Evolutionary conservation across 2,888 invertebrate species (phyloP).

Genomic region (Amaurobius ferox): DNA sequence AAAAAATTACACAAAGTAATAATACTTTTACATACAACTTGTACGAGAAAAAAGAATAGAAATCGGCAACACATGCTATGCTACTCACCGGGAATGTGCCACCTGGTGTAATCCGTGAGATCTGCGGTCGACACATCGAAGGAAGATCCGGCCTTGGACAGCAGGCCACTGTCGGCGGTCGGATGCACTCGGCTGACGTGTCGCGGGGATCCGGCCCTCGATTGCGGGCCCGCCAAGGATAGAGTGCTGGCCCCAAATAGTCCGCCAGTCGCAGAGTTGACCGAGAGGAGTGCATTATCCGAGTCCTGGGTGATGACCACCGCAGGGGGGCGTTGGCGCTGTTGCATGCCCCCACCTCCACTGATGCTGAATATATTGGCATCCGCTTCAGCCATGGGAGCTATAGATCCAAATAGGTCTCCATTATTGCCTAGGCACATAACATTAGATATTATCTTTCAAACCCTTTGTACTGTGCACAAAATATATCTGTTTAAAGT

Average conservation of each 20-base stretch:
- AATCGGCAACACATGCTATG: too few species aligned
- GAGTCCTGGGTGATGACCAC: conserved; percentile 71
- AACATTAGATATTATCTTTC: too few species aligned
- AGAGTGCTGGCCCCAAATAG: conserved; percentile 47
- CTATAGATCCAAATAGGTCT: too few species aligned
- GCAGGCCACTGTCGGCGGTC: conserved; percentile 32
- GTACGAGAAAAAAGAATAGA: too few species aligned
- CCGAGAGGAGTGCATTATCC: conserved; percentile 38
- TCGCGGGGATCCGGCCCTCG: conserved; percentile 53
- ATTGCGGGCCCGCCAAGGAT: conserved; percentile 43
- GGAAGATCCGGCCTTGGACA: conserved; percentile 45
- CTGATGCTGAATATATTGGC: conserved; percentile 62
- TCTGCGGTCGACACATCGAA: not conserved
- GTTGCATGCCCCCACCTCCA: conserved; percentile 42
- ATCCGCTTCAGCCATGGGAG: conserved; percentile 57
- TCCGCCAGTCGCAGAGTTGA: conserved; percentile 42
- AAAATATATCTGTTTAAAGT: too few species aligned
- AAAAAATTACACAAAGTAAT: too few species aligned
- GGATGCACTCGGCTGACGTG: conserved; percentile 58
- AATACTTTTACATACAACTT: too few species aligned
- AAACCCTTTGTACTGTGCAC: too few species aligned
- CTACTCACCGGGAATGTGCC: conserved; percentile 1
- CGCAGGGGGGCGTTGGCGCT: conserved; percentile 56
- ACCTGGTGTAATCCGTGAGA: not conserved
- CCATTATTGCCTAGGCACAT: too few species aligned